These are phyloP conservation scores for Mormyrus proboscirostris DNA, from an alignment of 2,797 vertebrate species.

Conservation along the genomic window DNA sequence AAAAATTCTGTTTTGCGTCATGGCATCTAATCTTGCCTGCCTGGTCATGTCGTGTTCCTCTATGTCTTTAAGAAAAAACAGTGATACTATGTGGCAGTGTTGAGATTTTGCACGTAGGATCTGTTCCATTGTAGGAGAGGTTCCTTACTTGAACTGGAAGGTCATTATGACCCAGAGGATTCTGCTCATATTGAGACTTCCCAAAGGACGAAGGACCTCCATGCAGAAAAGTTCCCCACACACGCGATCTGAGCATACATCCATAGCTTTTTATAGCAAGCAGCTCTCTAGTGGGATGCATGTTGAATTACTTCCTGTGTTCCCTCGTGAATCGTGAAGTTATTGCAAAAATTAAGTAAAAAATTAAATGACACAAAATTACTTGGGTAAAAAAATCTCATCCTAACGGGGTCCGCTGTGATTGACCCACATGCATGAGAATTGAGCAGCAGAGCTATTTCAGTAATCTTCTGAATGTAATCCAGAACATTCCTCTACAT, in stretches of 20 bases:
- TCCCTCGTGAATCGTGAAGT: neutral
- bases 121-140: neutral
- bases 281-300: neutral
- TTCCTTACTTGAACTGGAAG: neutral
- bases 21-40: neutral
- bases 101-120: neutral
- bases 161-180: neutral
- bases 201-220: neutral
- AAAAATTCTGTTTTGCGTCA: conserved; percentile 26
- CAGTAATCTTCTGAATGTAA: neutral
- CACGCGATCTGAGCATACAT: neutral
- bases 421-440: neutral
- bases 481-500: neutral
- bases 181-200: neutral
- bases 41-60: neutral
- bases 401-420: neutral
- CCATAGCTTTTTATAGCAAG: neutral
- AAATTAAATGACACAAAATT: neutral
- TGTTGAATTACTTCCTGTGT: neutral
- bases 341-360: neutral
- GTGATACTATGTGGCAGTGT: neutral
- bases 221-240: neutral
- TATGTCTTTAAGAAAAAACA: conserved; percentile 7
- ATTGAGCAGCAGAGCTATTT: neutral
- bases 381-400: neutral